Evolutionary conservation across 2,888 invertebrate species (phyloP), one percentile per base, ranked within the genome.

Genomic region (Dasypogon diadema): DNA sequence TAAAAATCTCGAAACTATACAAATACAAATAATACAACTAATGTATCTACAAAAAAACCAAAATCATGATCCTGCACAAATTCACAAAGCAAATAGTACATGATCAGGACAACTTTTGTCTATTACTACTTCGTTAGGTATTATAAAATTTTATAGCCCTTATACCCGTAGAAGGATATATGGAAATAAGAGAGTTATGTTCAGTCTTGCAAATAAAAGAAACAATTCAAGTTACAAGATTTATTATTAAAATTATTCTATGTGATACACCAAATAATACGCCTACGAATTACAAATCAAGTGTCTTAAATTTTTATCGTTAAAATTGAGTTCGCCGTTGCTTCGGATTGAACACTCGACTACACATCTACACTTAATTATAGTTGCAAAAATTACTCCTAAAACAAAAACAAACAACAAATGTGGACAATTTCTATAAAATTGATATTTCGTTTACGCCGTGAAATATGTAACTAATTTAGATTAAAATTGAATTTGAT

Each of bases 71-170:
- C 37, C 60, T 60, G 21, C 4, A 18, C 18, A 60, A 2, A 65
- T 42, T 42, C 0, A 42, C n/a, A 65, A 12, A 8, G 65, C 24
- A 65, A 24, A 65, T 37, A 46, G 12, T 46, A 65, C 65, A 48
- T 46, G 51, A 54, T 34, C 37, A 58, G 74, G 68, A 76, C 75
- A 74, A 65, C 55, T 78, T 75, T 58, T 75, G 75, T 80, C 76
- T 79, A 79, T 79, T 80, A 80, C 79, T 79, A 80, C 79, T 80
- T 80, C 79, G 79, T 79, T 79, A 79, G 76, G 77, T 75, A 78
- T 54, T 42, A 46, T 42, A 42, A 42, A 42, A 12, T 42, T 12
- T 12, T 12, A 1, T 12, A n/a, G n/a, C 42, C 42, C 1, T 42
- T 42, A 30, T 42, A 42, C 42, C 42, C 42, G 42, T 3, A 42